Evolutionary conservation across 2,888 invertebrate genomes (phyloP).

Genomic region (Erannis defoliaria): DNA sequence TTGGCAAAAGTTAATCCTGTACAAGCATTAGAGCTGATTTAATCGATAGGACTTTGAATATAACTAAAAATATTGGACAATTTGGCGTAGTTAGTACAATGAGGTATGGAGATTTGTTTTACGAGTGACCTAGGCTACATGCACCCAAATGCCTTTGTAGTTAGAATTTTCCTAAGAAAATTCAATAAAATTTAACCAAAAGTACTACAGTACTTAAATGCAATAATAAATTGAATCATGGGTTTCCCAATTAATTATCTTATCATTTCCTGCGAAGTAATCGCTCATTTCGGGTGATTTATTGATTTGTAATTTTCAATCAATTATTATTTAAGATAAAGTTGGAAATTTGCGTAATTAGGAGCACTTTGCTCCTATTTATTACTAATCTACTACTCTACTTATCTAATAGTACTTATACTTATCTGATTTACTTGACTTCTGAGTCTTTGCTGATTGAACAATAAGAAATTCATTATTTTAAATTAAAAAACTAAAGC

Average conservation of each 20-base stretch:
- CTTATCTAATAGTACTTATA: neutral
- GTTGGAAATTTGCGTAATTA: neutral
- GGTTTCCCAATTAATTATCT: neutral
- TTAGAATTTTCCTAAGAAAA: too few species aligned
- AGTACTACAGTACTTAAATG: neutral
- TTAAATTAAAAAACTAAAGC: too few species aligned
- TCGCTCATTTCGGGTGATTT: neutral
- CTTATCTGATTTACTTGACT: neutral
- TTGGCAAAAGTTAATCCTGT: too few species aligned
- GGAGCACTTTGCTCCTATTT: neutral
- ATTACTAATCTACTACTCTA: neutral
- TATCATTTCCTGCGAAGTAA: neutral
- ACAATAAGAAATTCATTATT: neutral
- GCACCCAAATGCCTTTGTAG: too few species aligned
- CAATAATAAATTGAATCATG: neutral
- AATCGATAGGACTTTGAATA: too few species aligned
- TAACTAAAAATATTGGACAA: too few species aligned
- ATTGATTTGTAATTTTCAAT: neutral
- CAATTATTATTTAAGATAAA: neutral
- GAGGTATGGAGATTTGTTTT: too few species aligned
- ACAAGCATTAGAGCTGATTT: too few species aligned
- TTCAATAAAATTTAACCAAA: too few species aligned
- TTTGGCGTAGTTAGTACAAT: too few species aligned
- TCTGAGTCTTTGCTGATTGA: neutral
- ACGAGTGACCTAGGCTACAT: too few species aligned